Evolutionary conservation across 2,888 invertebrate species (phyloP), one percentile per base, ranked within the genome.

Genomic region (Brachynemurus nebulosus): DNA sequence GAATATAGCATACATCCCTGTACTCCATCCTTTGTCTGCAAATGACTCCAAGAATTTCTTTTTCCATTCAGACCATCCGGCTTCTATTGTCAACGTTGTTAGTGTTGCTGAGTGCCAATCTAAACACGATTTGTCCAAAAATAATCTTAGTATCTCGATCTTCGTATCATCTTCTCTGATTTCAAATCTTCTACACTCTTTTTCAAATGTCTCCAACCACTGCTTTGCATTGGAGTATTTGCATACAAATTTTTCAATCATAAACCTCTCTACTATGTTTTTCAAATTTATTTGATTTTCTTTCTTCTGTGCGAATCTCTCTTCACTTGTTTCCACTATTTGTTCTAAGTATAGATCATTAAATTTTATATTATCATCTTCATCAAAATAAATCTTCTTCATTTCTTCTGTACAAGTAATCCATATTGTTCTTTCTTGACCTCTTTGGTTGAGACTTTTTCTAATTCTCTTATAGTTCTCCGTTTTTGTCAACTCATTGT

Each of bases 21-120:
- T 50, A 42, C 39, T 51, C 55, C 56, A 56, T 51, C 54, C 55
- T 45, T 50, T 53, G 35, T 53, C 47, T 42, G 52, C 47, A 43
- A 55, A 55, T 33, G 54, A 45, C 19, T 53, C 52, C 23, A 50
- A 33, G 23, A 56, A 56, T 48, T 25, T 52, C 6, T 50, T 36
- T 48, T 52, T 54, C 54, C 56, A 56, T 52, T 49, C 49, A 17
- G 33, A 5, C 55, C 52, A 54, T 39, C 33, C 48, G 36, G 48
- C 40, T 39, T 54, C 46, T 36, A 52, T 45, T 45, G 48, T 50
- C 44, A 50, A 46, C 37, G 37, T 53, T 44, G 46, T 50, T 21
- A 49, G 20, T 40, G 48, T 54, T 42, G 51, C 42, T 16, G 39
- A 40, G 47, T 52, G 45, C 51, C 54, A 55, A 46, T 55, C 52